These are phyloP conservation scores for Telmatherina bonti DNA, from an alignment of 2,797 vertebrate species.

Conservation along the genomic window DNA sequence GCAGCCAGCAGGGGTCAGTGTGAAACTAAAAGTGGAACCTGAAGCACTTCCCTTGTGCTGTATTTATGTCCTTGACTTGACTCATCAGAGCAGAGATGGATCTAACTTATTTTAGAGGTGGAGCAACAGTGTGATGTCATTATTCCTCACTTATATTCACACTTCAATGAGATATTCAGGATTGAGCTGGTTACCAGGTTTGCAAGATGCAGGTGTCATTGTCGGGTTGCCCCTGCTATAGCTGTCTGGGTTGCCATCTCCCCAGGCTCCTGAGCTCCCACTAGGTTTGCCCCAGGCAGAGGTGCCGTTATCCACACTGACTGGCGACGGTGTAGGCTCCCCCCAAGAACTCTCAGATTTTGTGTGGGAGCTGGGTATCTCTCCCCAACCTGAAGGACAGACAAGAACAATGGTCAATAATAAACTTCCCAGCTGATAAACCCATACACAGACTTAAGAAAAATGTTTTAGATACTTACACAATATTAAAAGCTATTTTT, in stretches of 20 bases:
- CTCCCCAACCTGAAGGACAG: slow-evolving; percentile 90
- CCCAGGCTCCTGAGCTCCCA: slow-evolving; percentile 89
- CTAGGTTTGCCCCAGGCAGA: slow-evolving; percentile 93
- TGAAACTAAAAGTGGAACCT: slow-evolving; percentile 23
- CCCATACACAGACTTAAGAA: background rate
- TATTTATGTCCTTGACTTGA: slow-evolving; percentile 51
- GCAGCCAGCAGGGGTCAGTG: slow-evolving; percentile 75
- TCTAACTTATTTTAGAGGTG: slow-evolving; percentile 14
- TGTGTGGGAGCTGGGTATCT: slow-evolving; percentile 77
- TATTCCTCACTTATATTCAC: background rate
- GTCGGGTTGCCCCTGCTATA: slow-evolving; percentile 87
- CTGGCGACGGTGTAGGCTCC: slow-evolving; percentile 86
- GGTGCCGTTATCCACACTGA: slow-evolving; percentile 93
- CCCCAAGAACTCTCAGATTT: slow-evolving; percentile 87
- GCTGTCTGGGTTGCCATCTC: slow-evolving; percentile 84
- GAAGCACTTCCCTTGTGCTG: slow-evolving; percentile 6
- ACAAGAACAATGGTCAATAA: slow-evolving; percentile 31
- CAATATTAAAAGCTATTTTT: too few relatives aligned
- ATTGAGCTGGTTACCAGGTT: slow-evolving; percentile 85
- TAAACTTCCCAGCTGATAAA: background rate
- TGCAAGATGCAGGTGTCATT: slow-evolving; percentile 87
- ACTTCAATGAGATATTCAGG: background rate
- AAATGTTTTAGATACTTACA: background rate
- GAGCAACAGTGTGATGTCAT: background rate
- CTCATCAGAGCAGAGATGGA: slow-evolving; percentile 17